Evolutionary conservation across 2,888 invertebrate genomes (phyloP).

Genomic region (Anthophora plumipes): DNA sequence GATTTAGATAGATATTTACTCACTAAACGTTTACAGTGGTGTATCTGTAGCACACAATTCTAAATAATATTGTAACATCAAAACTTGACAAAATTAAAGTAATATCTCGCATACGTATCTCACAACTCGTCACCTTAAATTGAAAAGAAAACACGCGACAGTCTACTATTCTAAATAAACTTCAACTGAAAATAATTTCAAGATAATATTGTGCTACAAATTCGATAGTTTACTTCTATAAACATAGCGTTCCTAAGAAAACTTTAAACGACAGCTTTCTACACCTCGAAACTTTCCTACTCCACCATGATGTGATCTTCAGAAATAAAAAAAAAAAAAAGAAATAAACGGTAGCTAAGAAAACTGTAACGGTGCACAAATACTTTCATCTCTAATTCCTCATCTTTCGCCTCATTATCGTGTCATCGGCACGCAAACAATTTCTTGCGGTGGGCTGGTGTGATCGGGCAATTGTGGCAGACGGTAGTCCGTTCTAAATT

Average conservation of each 20-base stretch:
- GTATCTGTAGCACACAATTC: too few species aligned
- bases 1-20: too few species aligned
- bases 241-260: too few species aligned
- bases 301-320: background rate
- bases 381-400: background rate
- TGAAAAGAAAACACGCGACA: too few species aligned
- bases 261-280: too few species aligned
- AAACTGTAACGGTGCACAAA: background rate
- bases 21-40: too few species aligned
- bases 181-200: background rate
- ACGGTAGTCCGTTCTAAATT: constrained; percentile 43
- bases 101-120: too few species aligned
- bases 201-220: too few species aligned
- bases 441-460: constrained; percentile 9
- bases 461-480: constrained; percentile 26
- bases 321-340: background rate
- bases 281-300: background rate
- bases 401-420: constrained; percentile 10
- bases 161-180: background rate
- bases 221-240: background rate
- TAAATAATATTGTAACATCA: too few species aligned
- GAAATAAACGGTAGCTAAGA: background rate
- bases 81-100: too few species aligned
- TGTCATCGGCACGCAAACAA: constrained; percentile 4
- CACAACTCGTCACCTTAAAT: too few species aligned